Conservation (phyloP, 1,140 invertebrate genomes). For the Bombus soroeensis region DNA sequence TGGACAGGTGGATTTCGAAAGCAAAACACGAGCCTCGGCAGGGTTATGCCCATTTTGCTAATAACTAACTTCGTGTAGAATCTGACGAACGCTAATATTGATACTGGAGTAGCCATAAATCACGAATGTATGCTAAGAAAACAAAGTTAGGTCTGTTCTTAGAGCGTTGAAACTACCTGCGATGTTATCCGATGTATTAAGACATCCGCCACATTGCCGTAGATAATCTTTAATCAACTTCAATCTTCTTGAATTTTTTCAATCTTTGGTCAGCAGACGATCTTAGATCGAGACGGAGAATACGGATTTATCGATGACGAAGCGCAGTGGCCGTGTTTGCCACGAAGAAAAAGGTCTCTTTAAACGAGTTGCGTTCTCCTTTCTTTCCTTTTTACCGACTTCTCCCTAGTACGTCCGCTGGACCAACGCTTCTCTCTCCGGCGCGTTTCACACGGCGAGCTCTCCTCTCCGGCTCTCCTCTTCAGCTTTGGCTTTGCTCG, state of each 20-base stretch:
- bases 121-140: conserved; percentile 1
- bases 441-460: conserved; percentile 1
- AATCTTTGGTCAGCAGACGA: not conserved
- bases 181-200: not conserved
- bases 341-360: not conserved
- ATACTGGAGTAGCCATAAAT: not conserved
- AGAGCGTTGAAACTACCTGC: not conserved
- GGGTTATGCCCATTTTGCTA: not conserved
- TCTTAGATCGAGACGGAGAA: not conserved
- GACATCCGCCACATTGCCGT: not conserved
- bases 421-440: conserved; percentile 10
- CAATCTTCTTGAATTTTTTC: not conserved
- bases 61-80: not conserved
- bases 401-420: not conserved
- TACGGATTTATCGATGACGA: not conserved
- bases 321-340: no score
- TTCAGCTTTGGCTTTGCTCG: conserved; percentile 9
- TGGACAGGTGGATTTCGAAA: not conserved
- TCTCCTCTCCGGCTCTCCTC: not conserved
- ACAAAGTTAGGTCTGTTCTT: not conserved
- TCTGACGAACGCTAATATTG: not conserved
- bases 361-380: conserved; percentile 23
- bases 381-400: conserved; percentile 3
- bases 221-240: not conserved
- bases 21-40: not conserved